Conservation (phyloP, 2,797 vertebrate species). For the Furcifer pardalis region DNA sequence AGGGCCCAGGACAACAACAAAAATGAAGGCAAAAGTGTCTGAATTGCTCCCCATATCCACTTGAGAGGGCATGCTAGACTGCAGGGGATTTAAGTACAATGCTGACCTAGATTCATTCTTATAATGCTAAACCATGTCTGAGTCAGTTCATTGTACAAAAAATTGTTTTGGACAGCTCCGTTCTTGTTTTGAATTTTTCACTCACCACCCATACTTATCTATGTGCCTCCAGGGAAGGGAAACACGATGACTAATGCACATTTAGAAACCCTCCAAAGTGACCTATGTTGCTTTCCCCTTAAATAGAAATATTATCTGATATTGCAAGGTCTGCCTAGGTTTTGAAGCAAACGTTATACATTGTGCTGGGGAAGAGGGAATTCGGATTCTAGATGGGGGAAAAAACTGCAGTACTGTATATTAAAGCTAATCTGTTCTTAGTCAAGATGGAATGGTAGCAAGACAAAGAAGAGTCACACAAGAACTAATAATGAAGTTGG, state of each 20-base stretch:
- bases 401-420: conserved; percentile 23
- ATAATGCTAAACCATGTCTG: background rate
- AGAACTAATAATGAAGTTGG: conserved; percentile 1
- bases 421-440: conserved; percentile 43
- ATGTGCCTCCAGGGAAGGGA: background rate
- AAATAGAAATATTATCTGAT: conserved; percentile 14
- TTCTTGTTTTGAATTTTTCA: background rate
- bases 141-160: background rate
- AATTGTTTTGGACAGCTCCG: background rate
- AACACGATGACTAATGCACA: conserved; percentile 19
- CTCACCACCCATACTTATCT: background rate
- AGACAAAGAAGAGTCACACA: background rate
- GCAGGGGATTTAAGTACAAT: no score
- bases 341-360: conserved; percentile 41
- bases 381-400: conserved; percentile 36
- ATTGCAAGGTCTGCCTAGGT: conserved; percentile 17
- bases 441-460: background rate
- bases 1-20: no score
- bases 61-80: background rate
- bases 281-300: conserved; percentile 24
- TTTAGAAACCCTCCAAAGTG: conserved; percentile 35
- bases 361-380: conserved; percentile 16
- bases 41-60: no score
- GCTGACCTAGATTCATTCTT: background rate
- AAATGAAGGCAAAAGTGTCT: no score